These are phyloP conservation scores for Drosophila willistoni DNA, from an alignment of 1,140 invertebrate species.

Conservation along the genomic window DNA sequence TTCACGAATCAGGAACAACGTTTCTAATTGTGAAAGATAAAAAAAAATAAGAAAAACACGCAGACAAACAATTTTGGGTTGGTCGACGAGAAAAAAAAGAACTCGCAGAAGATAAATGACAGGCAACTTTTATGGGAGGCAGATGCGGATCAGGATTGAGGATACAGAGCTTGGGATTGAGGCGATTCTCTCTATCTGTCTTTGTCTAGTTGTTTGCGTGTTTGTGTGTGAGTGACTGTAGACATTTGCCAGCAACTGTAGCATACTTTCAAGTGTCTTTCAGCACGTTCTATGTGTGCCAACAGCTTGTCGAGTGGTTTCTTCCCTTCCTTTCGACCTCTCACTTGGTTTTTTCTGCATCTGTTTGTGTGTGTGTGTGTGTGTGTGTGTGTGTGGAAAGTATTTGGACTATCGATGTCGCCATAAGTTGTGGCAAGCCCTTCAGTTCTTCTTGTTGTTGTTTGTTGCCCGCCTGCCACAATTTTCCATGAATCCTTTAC, in stretches of 20 bases:
- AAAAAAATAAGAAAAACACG: conserved; percentile 51
- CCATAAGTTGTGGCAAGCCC: conserved; percentile 72
- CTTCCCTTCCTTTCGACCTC: conserved; percentile 5
- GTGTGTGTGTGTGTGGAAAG: conserved; percentile 42
- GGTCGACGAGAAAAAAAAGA: conserved; percentile 47
- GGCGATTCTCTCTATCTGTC: conserved; percentile 14
- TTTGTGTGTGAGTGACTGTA: conserved; percentile 26
- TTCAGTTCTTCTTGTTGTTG: conserved; percentile 48
- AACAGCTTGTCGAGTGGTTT: conserved; percentile 76
- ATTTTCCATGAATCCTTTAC: conserved; percentile 28
- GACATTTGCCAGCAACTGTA: conserved; percentile 71
- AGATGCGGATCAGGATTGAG: conserved; percentile 32
- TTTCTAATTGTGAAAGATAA: conserved; percentile 79
- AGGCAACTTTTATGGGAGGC: conserved; percentile 48
- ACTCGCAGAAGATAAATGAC: conserved; percentile 69
- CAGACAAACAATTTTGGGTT: conserved; percentile 49
- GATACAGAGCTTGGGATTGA: conserved; percentile 20
- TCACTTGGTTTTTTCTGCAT: not conserved
- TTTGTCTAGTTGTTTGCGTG: conserved; percentile 1
- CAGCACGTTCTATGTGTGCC: conserved; percentile 71
- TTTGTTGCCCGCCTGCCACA: conserved; percentile 34
- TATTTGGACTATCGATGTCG: conserved; percentile 79
- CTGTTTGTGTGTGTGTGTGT: conserved; percentile 23
- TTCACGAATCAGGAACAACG: conserved; percentile 51
- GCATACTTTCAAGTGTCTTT: conserved; percentile 79